Percentiles rank a stretch among this genome's conserved stretches.
Conservation (phyloP, 2,113 vertebrate species). For the Cheirogaleus medius region DNA sequence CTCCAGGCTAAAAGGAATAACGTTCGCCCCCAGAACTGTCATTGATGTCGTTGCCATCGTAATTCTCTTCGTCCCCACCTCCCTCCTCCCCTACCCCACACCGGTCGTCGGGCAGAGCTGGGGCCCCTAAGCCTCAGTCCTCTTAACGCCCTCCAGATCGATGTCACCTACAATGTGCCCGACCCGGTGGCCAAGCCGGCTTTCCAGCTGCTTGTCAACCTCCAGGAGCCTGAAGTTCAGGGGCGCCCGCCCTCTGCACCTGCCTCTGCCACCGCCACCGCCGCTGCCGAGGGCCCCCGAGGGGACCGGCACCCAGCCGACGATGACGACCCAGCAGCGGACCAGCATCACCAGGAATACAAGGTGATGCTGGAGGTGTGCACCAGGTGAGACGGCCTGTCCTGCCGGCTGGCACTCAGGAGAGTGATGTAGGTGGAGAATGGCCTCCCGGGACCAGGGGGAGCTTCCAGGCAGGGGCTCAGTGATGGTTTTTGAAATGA, state of each 20-base stretch:
- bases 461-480: not conserved
- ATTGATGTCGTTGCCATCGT: rapidly evolving
- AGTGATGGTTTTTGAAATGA: not conserved
- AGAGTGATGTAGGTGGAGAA: no score
- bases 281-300: slow-evolving; percentile 83
- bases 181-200: slow-evolving; percentile 93
- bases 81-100: not conserved
- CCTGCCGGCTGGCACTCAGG: not conserved
- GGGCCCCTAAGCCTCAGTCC: not conserved
- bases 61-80: not conserved
- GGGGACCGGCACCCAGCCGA: slow-evolving; percentile 85
- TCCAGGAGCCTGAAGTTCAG: slow-evolving; percentile 89
- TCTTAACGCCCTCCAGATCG: slow-evolving; percentile 84
- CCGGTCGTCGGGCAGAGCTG: not conserved
- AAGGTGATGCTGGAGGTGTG: slow-evolving; percentile 92
- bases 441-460: not conserved
- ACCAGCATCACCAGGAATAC: slow-evolving; percentile 92
- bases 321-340: slow-evolving; percentile 92
- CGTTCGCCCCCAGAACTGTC: not conserved
- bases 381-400: slow-evolving; percentile 84
- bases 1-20: not conserved
- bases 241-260: slow-evolving; percentile 65
- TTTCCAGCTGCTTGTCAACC: slow-evolving; percentile 92
- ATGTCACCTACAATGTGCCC: slow-evolving; percentile 94
- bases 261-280: slow-evolving; percentile 83